Conservation (phyloP, 1,140 invertebrate species). For the Cardiocondyla obscurior region DNA sequence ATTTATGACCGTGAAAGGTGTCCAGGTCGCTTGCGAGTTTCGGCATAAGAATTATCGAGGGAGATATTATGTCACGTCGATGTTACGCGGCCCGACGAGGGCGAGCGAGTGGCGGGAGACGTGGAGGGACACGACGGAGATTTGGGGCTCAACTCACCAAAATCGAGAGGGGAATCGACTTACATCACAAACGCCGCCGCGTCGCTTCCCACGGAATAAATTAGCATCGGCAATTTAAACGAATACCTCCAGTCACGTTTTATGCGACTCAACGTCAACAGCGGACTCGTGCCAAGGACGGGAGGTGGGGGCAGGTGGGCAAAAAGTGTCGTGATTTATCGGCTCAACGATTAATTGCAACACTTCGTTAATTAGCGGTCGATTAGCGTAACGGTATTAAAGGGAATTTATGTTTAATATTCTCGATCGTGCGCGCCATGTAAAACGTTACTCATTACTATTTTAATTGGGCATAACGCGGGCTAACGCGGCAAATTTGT, state of each 20-base stretch:
- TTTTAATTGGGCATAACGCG: constrained; percentile 18
- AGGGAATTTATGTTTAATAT: constrained; percentile 7
- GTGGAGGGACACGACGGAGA: background rate
- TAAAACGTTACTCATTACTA: background rate
- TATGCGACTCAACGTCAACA: background rate
- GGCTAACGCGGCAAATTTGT: background rate
- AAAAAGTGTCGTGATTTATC: background rate
- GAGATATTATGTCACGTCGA: constrained; percentile 35
- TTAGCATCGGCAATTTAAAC: background rate
- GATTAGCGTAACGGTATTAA: constrained; percentile 7
- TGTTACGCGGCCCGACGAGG: background rate
- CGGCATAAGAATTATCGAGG: constrained; percentile 49
- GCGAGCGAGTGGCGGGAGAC: background rate
- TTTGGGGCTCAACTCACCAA: constrained; percentile 3
- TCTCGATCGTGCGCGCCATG: background rate
- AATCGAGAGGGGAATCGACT: background rate
- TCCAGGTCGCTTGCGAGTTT: constrained; percentile 40
- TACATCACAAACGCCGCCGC: background rate
- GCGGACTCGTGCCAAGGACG: background rate
- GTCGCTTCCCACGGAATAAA: background rate
- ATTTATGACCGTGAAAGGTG: constrained; percentile 46
- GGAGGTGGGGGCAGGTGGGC: too few species aligned
- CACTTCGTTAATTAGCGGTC: background rate
- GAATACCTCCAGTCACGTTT: background rate
- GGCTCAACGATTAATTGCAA: constrained; percentile 10